Evolutionary conservation across 2,888 invertebrate genomes (phyloP), one percentile per base, ranked within the genome.

Genomic region (Mythimna loreyi): DNA sequence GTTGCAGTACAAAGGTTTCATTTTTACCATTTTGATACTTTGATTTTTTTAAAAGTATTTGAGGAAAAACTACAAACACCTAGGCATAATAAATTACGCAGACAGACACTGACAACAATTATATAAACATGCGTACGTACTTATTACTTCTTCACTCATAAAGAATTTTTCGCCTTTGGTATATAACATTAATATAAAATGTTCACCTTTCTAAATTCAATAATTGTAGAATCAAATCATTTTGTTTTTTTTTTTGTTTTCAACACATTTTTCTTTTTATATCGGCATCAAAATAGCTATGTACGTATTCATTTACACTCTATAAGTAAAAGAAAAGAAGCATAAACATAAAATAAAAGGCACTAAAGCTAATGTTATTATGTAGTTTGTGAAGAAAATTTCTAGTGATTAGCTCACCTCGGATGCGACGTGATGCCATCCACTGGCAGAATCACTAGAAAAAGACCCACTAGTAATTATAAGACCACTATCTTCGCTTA

Each of bases 401-500:
- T 80, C 62, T 45, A 74, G 61, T 53, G 58, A 69, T 72, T 68
- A 74, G 77, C 91, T 90, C 93, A 97, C 97, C 96, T 97, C 97
- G 87, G 97, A 97, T 78, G 96, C 96, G 90, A 97, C 96, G 92
- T 97, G 96, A 91, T 96, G 97, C 94, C 96, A 96, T 89, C 96
- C 97, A 92, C 96, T 97, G 82, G 97, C 97, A 85, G 97, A 97
- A 92, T 97, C 97, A 92, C 97, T 97, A 78, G 97, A 97, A 92
- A 97, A 97, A 78, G 97, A 97, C 86, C 97, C 97, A 94, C 97
- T 97, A 86, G 97, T 97, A 89, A 97, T 94, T 84, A 97, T 94
- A 86, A 97, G 96, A 88, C 97, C 97, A 96, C 97, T 97, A 90
- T 97, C 97, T 94, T 97, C 97, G 92, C 97, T 97, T 90, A 97